Conservation (phyloP, 1,140 invertebrate species). For the Macrocentrus cingulum region DNA sequence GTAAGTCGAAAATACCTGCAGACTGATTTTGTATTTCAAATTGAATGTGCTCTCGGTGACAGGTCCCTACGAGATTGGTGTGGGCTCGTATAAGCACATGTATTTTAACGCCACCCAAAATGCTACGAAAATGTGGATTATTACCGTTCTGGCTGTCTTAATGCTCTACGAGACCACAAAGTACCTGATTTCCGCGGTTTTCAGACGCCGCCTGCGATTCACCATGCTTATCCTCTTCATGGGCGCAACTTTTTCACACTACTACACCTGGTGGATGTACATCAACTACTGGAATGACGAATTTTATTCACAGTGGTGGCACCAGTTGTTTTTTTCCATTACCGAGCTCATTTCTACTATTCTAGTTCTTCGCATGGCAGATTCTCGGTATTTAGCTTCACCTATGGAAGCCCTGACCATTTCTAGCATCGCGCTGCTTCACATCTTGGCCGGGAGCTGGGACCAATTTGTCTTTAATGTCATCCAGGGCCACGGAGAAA, state of each 20-base stretch:
- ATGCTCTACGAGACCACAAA: constrained; percentile 73
- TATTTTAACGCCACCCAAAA: constrained; percentile 81
- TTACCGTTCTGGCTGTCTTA: constrained; percentile 69
- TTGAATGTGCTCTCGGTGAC: constrained; percentile 47
- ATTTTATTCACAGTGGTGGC: constrained; percentile 75
- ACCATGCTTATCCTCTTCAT: constrained; percentile 74
- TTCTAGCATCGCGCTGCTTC: constrained; percentile 68
- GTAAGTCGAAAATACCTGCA: constrained; percentile 44
- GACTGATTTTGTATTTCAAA: background rate
- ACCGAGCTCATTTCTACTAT: constrained; percentile 74
- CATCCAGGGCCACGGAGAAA: constrained; percentile 67
- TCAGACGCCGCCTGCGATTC: constrained; percentile 62
- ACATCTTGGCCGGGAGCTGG: constrained; percentile 71
- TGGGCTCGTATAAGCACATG: constrained; percentile 77
- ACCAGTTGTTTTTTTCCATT: constrained; percentile 75
- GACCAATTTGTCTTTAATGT: constrained; percentile 80
- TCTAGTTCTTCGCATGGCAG: constrained; percentile 65
- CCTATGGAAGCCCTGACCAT: constrained; percentile 68
- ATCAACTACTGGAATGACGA: constrained; percentile 86
- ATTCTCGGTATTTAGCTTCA: constrained; percentile 62
- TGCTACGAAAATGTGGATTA: constrained; percentile 76
- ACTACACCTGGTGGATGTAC: constrained; percentile 83
- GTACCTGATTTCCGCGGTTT: constrained; percentile 63
- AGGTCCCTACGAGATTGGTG: constrained; percentile 75
- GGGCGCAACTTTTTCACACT: constrained; percentile 76